Evolutionary conservation across 2,888 invertebrate genomes (phyloP), one percentile per base, ranked within the genome.

Genomic region (Sarcophaga rosellei): DNA sequence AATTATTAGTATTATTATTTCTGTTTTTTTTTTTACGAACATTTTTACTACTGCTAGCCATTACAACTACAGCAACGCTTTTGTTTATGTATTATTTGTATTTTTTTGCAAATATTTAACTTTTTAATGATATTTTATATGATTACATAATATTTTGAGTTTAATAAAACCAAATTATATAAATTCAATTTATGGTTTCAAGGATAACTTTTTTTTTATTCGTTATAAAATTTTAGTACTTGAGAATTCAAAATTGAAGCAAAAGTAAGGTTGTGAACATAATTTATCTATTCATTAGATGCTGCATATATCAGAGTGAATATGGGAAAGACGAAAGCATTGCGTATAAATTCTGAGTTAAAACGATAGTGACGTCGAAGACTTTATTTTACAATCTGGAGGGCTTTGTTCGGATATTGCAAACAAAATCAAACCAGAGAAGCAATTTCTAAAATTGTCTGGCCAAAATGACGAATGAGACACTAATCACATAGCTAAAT

Each of bases 191-290:
- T 44, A 47, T 45, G 44, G 35, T 44, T 74, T 47, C 74, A 74
- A 74, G 74, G 74, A 23, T 63, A 74, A 74, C 23, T 45, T 47
- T 15, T 57, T n/a, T 44, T 77, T 15, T 81, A 83, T 77, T 5
- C 69, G 73, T 82, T 66, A 77, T 74, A n/a, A 10, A 62, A 62
- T 25, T 66, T 65, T 61, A 47, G 21, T 61, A 23, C 23, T 78
- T 17, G 45, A 63, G 23, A 73, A 45, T 15, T 47, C 47, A 11
- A 15, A 21, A 17, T 0, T 15, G 53, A 61, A 45, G 5, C n/a
- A 6, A 68, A 44, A 68, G 35, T 8, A 35, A 35, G 35, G 35
- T 35, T 35, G 35, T 35, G 8, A 35, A 35, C 2, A 35, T 35
- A 35, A 35, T 35, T 35, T 2, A 8, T 35, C 35, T 35, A 35